Conservation (phyloP, 2,888 invertebrate genomes). For the Cheilosia pagana region DNA sequence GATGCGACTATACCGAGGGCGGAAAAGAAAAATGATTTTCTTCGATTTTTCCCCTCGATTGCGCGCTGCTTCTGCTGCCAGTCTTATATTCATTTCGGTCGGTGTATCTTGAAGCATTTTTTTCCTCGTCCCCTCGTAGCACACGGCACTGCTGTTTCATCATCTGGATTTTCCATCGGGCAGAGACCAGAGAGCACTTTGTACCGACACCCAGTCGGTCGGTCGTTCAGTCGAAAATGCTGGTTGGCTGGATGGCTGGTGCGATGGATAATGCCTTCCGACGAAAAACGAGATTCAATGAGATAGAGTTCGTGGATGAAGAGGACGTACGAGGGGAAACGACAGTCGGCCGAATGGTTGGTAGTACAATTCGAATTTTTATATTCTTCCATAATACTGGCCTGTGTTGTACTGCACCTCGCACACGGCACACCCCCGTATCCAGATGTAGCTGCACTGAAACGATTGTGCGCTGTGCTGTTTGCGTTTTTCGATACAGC, state of each 20-base stretch:
- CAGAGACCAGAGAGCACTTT: slow-evolving; percentile 64
- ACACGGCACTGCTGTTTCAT: slow-evolving; percentile 65
- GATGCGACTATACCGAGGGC: slow-evolving; percentile 21
- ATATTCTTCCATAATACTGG: slow-evolving; percentile 59
- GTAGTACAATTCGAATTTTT: slow-evolving; percentile 70
- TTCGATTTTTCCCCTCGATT: slow-evolving; percentile 54
- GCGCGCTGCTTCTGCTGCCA: slow-evolving; percentile 21
- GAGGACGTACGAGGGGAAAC: slow-evolving; percentile 45
- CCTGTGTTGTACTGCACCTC: slow-evolving; percentile 29
- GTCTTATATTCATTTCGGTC: slow-evolving; percentile 53
- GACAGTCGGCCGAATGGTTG: slow-evolving; percentile 33
- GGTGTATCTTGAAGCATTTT: slow-evolving; percentile 66
- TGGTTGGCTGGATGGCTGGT: slow-evolving; percentile 52
- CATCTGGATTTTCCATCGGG: slow-evolving; percentile 71
- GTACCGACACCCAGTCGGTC: slow-evolving; percentile 54
- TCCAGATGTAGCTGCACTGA: slow-evolving; percentile 51
- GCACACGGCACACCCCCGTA: slow-evolving; percentile 46
- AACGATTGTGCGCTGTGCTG: slow-evolving; percentile 71
- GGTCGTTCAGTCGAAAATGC: slow-evolving; percentile 36
- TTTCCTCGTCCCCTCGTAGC: slow-evolving; percentile 36
- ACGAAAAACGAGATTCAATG: slow-evolving; percentile 74
- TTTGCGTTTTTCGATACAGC: slow-evolving; percentile 55
- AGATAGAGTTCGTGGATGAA: slow-evolving; percentile 48
- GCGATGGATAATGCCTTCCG: slow-evolving; percentile 71
- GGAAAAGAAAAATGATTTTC: slow-evolving; percentile 59